phyloP scores from a whole-genome alignment of 2,113 vertebrate genomes.

The Sinocyclocheilus anophthalmus region DNA sequence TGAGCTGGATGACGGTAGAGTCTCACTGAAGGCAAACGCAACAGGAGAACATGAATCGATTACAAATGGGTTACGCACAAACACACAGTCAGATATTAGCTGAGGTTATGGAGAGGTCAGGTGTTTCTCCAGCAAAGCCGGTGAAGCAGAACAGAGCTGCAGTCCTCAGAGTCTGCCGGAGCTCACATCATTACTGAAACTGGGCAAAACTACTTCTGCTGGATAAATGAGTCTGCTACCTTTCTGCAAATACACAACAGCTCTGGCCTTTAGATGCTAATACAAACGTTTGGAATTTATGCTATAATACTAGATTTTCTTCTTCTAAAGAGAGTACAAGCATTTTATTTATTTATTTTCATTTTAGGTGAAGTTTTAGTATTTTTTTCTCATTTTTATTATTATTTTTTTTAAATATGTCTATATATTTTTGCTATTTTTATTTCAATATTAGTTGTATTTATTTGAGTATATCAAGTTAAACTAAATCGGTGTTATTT shows the following conservation, averaged over 20 bases:
- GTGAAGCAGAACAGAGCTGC: background rate
- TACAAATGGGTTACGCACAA: background rate
- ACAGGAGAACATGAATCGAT: background rate
- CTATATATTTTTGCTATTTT: too few relatives aligned
- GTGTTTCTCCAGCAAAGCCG: background rate
- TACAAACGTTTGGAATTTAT: background rate
- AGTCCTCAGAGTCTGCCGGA: background rate
- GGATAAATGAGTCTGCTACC: background rate
- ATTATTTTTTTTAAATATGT: too few relatives aligned
- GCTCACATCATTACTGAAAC: background rate
- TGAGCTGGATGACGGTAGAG: too few relatives aligned
- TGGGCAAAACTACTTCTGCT: background rate
- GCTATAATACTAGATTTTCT: too few relatives aligned
- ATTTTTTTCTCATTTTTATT: too few relatives aligned
- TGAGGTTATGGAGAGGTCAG: conserved; percentile 19
- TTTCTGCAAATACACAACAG: background rate
- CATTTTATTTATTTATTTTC: too few relatives aligned
- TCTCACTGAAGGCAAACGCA: background rate
- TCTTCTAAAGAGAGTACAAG: too few relatives aligned
- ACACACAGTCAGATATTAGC: background rate
- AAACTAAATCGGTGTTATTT: too few relatives aligned
- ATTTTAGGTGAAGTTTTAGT: too few relatives aligned
- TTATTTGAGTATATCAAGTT: too few relatives aligned
- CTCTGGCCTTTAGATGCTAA: background rate
- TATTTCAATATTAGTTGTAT: too few relatives aligned